Base-by-base conservation (phyloP, 2,888 invertebrate species). In the Agriopis marginaria region DNA sequence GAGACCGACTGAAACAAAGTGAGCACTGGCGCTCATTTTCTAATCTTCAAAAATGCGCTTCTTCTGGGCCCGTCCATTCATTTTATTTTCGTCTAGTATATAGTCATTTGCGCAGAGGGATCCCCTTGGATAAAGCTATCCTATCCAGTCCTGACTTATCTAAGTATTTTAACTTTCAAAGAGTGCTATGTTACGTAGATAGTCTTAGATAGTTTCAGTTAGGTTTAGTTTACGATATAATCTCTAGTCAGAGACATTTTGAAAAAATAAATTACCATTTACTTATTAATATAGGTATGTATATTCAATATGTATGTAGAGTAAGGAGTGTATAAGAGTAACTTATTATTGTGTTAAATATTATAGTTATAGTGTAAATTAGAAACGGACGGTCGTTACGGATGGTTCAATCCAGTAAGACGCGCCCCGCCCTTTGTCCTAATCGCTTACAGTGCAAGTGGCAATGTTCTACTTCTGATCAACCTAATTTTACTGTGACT, bases 211-310 rank as follows among this genome's bases (percentile, higher is more conserved):
- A 85, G 84, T 77, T 89, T 90, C 88, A 88, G 86, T 89, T 92
- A 92, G 91, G 80, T 23, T 55, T 91, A 91, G 88, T 82, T 86
- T 87, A 85, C 86, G 87, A 74, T 89, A 42, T 50, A 62, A 92
- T 93, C 92, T 93, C 94, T 94, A 94, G 94, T 94, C 94, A 94
- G 93, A 91, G 94, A 94, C 88, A 86, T 82, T 89, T 89, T 90
- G 88, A 90, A 88, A 88, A 89, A 86, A 86, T 72, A 74, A 89
- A 91, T 92, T 93, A 93, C 94, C 93, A 93, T 91, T 92, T 91
- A 91, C 88, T 90, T 92, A 91, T 90, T 89, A 89, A 87, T 89
- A 85, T 86, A 84, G 86, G 88, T 90, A 87, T 88, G 88, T 90
- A 88, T 88, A 88, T 89, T 87, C 82, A 84, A 72, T 75, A 80